Evolutionary conservation across 2,888 invertebrate species (phyloP).

Genomic region (Willowsia nigromaculata): DNA sequence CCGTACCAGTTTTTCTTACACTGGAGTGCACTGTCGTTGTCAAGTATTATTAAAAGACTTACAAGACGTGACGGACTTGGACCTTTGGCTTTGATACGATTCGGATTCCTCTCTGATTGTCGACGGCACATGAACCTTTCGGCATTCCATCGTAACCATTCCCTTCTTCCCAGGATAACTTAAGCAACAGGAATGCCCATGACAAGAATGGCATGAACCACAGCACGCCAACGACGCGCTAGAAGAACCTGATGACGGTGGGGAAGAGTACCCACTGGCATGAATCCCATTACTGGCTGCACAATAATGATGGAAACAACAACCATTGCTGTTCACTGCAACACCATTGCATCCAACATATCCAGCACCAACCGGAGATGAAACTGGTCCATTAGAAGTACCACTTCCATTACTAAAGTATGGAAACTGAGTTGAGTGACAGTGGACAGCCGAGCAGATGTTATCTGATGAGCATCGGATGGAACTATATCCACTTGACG

Average conservation of each 20-base stretch:
- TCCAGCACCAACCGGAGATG: neutral
- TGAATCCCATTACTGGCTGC: neutral
- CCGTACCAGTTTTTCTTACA: constrained; percentile 29
- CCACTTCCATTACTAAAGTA: constrained; percentile 4
- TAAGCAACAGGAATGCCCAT: constrained; percentile 35
- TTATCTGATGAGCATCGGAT: constrained; percentile 75
- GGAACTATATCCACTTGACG: constrained; percentile 77
- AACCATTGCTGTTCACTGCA: neutral
- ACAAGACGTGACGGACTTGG: constrained; percentile 66
- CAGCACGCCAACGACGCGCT: constrained; percentile 4
- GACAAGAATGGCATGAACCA: constrained; percentile 16
- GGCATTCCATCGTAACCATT: neutral
- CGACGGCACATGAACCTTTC: constrained; percentile 77
- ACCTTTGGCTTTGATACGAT: constrained; percentile 76
- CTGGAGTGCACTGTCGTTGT: constrained; percentile 55
- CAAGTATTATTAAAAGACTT: constrained; percentile 55
- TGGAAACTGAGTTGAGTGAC: constrained; percentile 63
- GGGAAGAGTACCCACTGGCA: constrained; percentile 29
- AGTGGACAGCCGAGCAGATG: constrained; percentile 54
- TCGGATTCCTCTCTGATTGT: constrained; percentile 78
- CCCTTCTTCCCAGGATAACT: constrained; percentile 39
- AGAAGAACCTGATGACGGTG: neutral
- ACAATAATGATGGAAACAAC: constrained; percentile 15
- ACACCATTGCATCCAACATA: neutral
- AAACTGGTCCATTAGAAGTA: neutral